These are phyloP conservation scores for Callyntrura sp. DNA, from an alignment of 2,888 invertebrate species.

Conservation along the genomic window DNA sequence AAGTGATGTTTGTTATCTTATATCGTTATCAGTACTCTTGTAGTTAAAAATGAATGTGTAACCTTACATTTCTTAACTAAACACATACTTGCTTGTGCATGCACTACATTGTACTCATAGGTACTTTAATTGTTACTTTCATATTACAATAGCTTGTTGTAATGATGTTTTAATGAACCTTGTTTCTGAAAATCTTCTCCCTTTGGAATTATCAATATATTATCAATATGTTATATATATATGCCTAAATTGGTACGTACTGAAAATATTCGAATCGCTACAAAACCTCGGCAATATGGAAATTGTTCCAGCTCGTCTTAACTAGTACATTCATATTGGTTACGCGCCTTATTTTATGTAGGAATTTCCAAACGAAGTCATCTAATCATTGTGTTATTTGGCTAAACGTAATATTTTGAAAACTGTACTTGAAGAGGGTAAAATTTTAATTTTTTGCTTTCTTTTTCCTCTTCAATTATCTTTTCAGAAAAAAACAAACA, in stretches of 20 bases:
- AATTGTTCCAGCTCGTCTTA: not conserved
- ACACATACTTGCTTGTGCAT: too few relatives aligned
- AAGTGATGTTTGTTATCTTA: not conserved
- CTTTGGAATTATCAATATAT: not conserved
- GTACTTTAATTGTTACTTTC: not conserved
- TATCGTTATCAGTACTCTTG: slow-evolving; percentile 19
- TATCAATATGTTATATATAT: too few relatives aligned
- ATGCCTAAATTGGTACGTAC: slow-evolving; percentile 13
- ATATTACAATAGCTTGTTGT: slow-evolving; percentile 42
- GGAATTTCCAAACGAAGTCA: slow-evolving; percentile 17
- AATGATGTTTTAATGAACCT: slow-evolving; percentile 50
- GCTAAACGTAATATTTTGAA: slow-evolving; percentile 4
- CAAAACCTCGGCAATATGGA: slow-evolving; percentile 67
- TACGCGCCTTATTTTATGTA: slow-evolving; percentile 34
- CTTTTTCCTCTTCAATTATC: slow-evolving; percentile 60
- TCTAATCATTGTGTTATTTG: not conserved
- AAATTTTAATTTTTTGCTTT: slow-evolving; percentile 40
- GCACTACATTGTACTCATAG: not conserved
- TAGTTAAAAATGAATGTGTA: slow-evolving; percentile 26
- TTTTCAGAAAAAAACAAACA: slow-evolving; percentile 77
- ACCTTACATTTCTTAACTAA: too few relatives aligned
- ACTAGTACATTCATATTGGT: not conserved
- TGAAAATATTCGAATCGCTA: slow-evolving; percentile 62
- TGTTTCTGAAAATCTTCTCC: slow-evolving; percentile 14
- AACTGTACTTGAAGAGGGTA: slow-evolving; percentile 23